Base-by-base conservation (phyloP, 2,113 vertebrate genomes). In the Saimiri boliviensis region DNA sequence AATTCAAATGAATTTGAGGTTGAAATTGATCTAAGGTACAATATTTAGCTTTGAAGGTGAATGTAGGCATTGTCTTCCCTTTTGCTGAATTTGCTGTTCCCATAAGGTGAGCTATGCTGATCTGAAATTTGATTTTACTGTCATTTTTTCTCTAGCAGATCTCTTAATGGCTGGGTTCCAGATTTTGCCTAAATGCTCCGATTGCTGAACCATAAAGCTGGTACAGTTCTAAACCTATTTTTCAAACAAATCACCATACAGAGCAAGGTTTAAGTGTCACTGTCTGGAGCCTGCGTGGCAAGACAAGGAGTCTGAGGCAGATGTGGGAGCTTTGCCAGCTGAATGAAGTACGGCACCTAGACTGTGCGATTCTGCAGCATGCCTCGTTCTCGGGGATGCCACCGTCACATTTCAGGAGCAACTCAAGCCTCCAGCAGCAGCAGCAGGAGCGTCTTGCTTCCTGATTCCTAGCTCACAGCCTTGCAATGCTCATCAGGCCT, bases 41-140 rank as follows among this genome's bases (percentile, higher is more conserved):
- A 2, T 30, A 81, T 25, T 63, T 81, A 91, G 87, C 37, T 82
- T n/a, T 52, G 42, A 74, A 76, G 58, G 27, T 66, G 66, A 58
- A 30, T 83, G 92, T 89, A 19, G 14, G 49, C 14, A 77, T 60
- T 63, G 27, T 20, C n/a, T 85, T 91, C 12, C 40, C 32, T 84
- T 73, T 79, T 52, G 70, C 74, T 84, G 45, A 85, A 45, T 37
- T 35, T 68, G n/a, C 42, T 82, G 37, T 89, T 95, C 81, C 40
- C 66, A 80, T 42, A 23, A 42, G 45, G 70, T 70, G 21, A 79
- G 11, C 17, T 30, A 71, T 35, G 20, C 63, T 73, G 30, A 42
- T 58, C 70, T 90, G 87, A 94, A 94, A 89, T 83, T 82, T 76
- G 40, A 86, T 81, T 94, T 96, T 89, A 42, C 47, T 74, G 63